A percentile compares a stretch with the other conserved stretches of the same genome.
Conservation (phyloP, 2,888 invertebrate species). For the Sturmia bella region DNA sequence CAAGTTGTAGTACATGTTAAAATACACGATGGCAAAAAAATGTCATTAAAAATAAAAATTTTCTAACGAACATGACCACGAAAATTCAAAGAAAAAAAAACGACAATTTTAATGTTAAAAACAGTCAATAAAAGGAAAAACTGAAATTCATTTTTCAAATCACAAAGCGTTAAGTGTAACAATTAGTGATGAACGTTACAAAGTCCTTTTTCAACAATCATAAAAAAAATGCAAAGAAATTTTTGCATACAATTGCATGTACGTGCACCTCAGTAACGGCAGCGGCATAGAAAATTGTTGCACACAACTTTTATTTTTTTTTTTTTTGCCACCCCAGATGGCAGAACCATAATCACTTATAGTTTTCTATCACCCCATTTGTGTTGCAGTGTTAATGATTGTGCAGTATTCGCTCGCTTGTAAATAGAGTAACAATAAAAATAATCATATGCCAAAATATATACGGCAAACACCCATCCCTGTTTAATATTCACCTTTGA, state of each 20-base stretch:
- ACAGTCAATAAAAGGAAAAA: slow-evolving; percentile 34
- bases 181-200: slow-evolving; percentile 58
- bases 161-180: slow-evolving; percentile 74
- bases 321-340: slow-evolving; percentile 33
- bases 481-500: slow-evolving; percentile 69
- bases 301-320: slow-evolving; percentile 11
- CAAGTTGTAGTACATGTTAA: no score
- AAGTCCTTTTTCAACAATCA: slow-evolving; percentile 47
- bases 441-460: slow-evolving; percentile 61
- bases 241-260: slow-evolving; percentile 67
- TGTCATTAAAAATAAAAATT: slow-evolving; percentile 55
- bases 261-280: background rate
- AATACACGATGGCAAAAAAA: slow-evolving; percentile 47
- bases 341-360: background rate
- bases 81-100: slow-evolving; percentile 25
- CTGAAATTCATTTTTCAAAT: slow-evolving; percentile 69
- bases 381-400: slow-evolving; percentile 64
- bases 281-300: slow-evolving; percentile 70
- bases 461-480: slow-evolving; percentile 51
- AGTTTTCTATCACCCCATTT: slow-evolving; percentile 35
- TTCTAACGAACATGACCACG: slow-evolving; percentile 41
- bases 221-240: slow-evolving; percentile 50
- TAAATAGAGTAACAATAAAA: slow-evolving; percentile 38
- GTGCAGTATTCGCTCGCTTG: slow-evolving; percentile 34
- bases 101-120: slow-evolving; percentile 38